Percentiles rank a stretch among this genome's conserved stretches.
Evolutionary conservation across 30 jellyfish, hydroid and myxozoan genomes (phyloP).

Genomic region (Calvadosia cruxmelitensis): DNA sequence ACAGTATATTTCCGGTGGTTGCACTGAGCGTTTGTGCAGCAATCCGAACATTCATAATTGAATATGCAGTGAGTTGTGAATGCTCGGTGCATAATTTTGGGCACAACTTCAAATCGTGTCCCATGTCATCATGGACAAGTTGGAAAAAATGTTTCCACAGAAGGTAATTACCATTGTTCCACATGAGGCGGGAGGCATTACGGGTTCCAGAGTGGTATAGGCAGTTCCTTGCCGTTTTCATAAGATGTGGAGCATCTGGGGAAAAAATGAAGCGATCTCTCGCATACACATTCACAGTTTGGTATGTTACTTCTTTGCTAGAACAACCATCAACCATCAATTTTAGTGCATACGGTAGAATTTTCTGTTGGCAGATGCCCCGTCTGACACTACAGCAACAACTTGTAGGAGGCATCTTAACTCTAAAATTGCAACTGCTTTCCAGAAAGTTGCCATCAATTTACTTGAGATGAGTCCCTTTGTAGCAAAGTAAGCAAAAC

Average conservation of each 20-base stretch:
- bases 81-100: slow-evolving; percentile 19
- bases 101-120: slow-evolving; percentile 4
- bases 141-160: slow-evolving; percentile 16
- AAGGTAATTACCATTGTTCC: slow-evolving; percentile 30
- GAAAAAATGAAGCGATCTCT: slow-evolving; percentile 2
- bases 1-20: slow-evolving; percentile 11
- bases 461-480: slow-evolving; percentile 13
- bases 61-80: slow-evolving; percentile 11
- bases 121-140: slow-evolving; percentile 13
- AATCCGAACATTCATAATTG: slow-evolving; percentile 33
- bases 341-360: slow-evolving; percentile 26
- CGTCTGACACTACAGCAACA: slow-evolving; percentile 38
- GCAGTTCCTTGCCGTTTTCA: slow-evolving; percentile 45
- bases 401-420: slow-evolving; percentile 14
- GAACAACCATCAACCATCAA: too few relatives aligned
- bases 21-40: slow-evolving; percentile 29
- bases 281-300: neutral
- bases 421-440: slow-evolving; percentile 31
- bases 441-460: slow-evolving; percentile 41
- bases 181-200: slow-evolving; percentile 11
- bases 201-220: slow-evolving; percentile 22
- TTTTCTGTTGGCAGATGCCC: slow-evolving; percentile 23
- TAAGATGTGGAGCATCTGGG: slow-evolving; percentile 43
- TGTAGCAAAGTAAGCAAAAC: slow-evolving; percentile 43
- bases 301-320: neutral